Base-by-base conservation (phyloP, 2,888 invertebrate genomes). In the Koerneria pararmatus region DNA sequence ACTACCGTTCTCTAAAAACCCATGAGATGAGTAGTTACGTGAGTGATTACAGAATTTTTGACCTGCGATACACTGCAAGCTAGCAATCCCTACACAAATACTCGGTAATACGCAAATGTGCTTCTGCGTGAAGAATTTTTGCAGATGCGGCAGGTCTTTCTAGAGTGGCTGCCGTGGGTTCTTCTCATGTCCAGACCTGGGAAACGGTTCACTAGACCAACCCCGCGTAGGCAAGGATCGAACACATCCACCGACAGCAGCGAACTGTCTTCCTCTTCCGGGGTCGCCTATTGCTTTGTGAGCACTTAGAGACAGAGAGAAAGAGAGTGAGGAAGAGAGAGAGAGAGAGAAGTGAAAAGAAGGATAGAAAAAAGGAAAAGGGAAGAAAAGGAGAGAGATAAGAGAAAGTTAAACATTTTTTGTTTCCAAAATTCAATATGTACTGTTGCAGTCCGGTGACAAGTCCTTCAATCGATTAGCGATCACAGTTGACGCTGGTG, bases 91-190 rank as follows among this genome's bases (percentile, higher is more conserved):
- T n/a, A n/a, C n/a, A n/a, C n/a, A n/a, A n/a, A n/a, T n/a, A n/a
- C n/a, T n/a, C n/a, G n/a, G n/a, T n/a, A n/a, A n/a, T n/a, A n/a
- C n/a, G n/a, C n/a, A n/a, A n/a, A n/a, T n/a, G n/a, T n/a, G n/a
- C n/a, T n/a, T n/a, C n/a, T n/a, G n/a, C n/a, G n/a, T n/a, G n/a
- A n/a, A n/a, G n/a, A n/a, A 32, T 59, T 59, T 24, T 67, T 68
- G 62, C 86, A 97, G 97, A 91, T 95, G 83, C 92, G 92, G 86
- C 90, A 90, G 80, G 89, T 95, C 84, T 92, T 98, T 87, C 89
- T 97, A 83, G 91, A 91, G 86, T 97, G 95, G 94, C 88, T 98
- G 86, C 97, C 98, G 80, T 94, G 93, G 89, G 86, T 95, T 81
- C 88, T 97, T 84, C 89, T 95, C 83, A 97, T 98, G 95, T 90